Conservation (phyloP, 2,888 invertebrate species). For the Ichneumoninae sp. region DNA sequence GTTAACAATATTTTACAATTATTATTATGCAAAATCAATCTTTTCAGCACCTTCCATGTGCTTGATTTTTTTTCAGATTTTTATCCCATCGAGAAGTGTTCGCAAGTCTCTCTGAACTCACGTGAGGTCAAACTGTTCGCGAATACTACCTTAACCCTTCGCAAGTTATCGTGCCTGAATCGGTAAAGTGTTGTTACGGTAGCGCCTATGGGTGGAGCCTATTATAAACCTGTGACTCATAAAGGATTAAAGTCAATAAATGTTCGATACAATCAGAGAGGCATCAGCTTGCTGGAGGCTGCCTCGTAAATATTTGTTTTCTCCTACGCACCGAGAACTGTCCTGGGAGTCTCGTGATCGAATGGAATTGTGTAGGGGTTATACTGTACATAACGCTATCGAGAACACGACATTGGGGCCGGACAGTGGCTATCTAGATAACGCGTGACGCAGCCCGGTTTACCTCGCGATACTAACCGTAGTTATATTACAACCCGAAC, state of each 20-base stretch:
- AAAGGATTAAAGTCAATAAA: slow-evolving; percentile 20
- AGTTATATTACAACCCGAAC: slow-evolving; percentile 25
- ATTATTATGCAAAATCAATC: too few relatives aligned
- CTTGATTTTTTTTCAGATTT: too few relatives aligned
- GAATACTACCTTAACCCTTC: too few relatives aligned
- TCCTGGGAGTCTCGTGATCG: neutral
- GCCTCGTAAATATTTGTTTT: slow-evolving; percentile 49
- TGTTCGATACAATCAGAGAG: slow-evolving; percentile 42
- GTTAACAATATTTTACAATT: too few relatives aligned
- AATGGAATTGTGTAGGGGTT: neutral
- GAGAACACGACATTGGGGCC: slow-evolving; percentile 55
- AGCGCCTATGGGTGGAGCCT: too few relatives aligned
- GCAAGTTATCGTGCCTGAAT: too few relatives aligned
- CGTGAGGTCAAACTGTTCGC: too few relatives aligned
- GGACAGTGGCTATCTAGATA: slow-evolving; percentile 48
- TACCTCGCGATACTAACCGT: slow-evolving; percentile 14
- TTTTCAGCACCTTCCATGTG: too few relatives aligned
- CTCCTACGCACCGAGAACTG: neutral
- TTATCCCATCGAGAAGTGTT: too few relatives aligned
- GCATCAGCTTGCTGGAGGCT: neutral
- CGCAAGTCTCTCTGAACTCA: too few relatives aligned
- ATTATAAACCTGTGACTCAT: too few relatives aligned
- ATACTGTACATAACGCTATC: slow-evolving; percentile 8
- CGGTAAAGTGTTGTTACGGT: too few relatives aligned
- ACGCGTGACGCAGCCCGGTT: slow-evolving; percentile 54